phyloP scores from a whole-genome alignment of 2,113 vertebrate species.

The Perognathus longimembris region DNA sequence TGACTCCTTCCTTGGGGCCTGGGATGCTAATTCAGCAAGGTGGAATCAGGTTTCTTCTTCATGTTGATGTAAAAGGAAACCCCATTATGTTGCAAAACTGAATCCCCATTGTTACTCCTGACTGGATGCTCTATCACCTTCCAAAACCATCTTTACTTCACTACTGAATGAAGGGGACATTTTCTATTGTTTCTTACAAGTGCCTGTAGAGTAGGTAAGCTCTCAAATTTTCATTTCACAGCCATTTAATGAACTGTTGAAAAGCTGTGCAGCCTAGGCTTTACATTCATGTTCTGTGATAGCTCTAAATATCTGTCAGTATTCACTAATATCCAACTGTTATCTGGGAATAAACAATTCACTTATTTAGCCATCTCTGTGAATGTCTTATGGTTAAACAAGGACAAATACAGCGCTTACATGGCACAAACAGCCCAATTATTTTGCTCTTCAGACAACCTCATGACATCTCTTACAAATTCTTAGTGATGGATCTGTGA shows the following conservation, averaged over 20 bases:
- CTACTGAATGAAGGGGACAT: too few relatives aligned
- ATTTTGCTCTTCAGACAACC: not conserved
- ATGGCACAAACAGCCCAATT: not conserved
- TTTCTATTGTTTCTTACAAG: not conserved
- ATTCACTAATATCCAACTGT: not conserved
- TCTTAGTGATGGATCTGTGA: not conserved
- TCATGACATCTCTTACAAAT: not conserved
- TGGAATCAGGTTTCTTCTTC: not conserved
- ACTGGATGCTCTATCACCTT: not conserved
- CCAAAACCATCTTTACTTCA: not conserved
- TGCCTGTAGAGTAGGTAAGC: not conserved
- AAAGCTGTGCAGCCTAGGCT: not conserved
- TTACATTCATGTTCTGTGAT: not conserved
- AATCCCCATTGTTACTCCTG: not conserved
- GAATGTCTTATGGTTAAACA: not conserved
- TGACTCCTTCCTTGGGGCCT: slow-evolving; percentile 11
- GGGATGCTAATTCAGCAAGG: slow-evolving; percentile 4
- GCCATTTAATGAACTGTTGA: not conserved
- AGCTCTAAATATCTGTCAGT: too few relatives aligned
- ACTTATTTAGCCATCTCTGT: not conserved
- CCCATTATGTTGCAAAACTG: not conserved
- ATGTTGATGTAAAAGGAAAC: not conserved
- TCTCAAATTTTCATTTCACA: not conserved
- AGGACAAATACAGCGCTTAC: not conserved
- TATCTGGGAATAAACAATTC: not conserved